Evolutionary conservation across 1,140 invertebrate genomes (phyloP).

Genomic region (Acromyrmex heyeri): DNA sequence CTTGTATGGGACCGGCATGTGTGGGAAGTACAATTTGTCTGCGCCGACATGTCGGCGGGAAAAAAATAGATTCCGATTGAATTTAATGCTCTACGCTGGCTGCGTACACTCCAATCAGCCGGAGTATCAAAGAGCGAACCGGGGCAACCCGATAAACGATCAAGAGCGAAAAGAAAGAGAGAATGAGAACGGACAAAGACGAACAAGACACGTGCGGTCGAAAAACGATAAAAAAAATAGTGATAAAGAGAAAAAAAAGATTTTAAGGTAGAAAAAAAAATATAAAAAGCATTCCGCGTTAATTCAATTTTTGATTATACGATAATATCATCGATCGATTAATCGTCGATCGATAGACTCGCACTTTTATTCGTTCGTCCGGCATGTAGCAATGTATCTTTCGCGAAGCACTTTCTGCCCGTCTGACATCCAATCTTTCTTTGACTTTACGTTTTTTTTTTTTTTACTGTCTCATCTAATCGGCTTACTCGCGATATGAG

Average conservation of each 20-base stretch:
- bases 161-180: background rate
- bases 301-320: conserved; percentile 43
- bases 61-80: conserved; percentile 58
- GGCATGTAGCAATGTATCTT: conserved; percentile 26
- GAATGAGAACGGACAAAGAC: background rate
- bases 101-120: conserved; percentile 48
- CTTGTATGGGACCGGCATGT: conserved; percentile 40
- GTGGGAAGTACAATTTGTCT: conserved; percentile 55
- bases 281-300: background rate
- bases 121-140: conserved; percentile 49
- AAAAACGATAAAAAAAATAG: background rate
- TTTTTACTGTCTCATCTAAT: conserved; percentile 36
- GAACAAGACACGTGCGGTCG: background rate
- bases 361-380: background rate
- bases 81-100: conserved; percentile 50
- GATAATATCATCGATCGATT: conserved; percentile 20
- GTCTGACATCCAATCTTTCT: conserved; percentile 32
- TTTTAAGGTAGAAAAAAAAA: background rate
- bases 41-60: conserved; percentile 9
- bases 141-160: conserved; percentile 41
- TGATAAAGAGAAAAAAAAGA: conserved; percentile 10
- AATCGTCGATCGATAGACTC: conserved; percentile 16
- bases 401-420: conserved; percentile 6
- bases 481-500: conserved; percentile 31
- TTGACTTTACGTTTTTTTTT: conserved; percentile 27